Conservation (phyloP, 2,797 vertebrate genomes). For the Cynodonichthys magdalenae region DNA sequence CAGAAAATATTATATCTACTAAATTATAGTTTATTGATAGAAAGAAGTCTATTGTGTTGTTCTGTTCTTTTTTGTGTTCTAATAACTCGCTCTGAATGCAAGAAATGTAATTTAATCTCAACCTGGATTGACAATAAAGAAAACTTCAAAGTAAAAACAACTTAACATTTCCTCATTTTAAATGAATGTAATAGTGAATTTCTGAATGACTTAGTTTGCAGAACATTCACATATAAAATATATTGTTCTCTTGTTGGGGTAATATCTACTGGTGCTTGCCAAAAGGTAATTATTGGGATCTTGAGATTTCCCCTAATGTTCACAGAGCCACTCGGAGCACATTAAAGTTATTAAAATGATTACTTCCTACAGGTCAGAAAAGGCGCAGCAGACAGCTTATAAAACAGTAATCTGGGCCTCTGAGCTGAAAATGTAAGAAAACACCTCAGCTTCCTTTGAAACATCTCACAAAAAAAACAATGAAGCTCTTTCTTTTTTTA, state of each 20-base stretch:
- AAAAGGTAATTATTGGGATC: slow-evolving; percentile 1
- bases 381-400: slow-evolving; percentile 33
- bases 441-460: slow-evolving; percentile 27
- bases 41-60: not conserved
- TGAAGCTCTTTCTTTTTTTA: not conserved
- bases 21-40: not conserved
- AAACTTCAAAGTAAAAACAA: not conserved
- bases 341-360: slow-evolving; percentile 50
- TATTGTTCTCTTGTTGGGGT: slow-evolving; percentile 1
- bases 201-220: not conserved
- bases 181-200: not conserved
- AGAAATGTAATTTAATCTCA: not conserved
- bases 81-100: no score
- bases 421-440: slow-evolving; percentile 25
- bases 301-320: slow-evolving; percentile 14
- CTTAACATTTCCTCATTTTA: not conserved
- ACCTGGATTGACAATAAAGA: not conserved
- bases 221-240: not conserved
- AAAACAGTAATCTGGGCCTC: slow-evolving; percentile 17
- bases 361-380: slow-evolving; percentile 23
- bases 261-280: not conserved
- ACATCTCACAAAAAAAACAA: slow-evolving; percentile 26
- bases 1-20: not conserved
- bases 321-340: slow-evolving; percentile 9
- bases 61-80: no score